phyloP scores from a whole-genome alignment of 2,113 vertebrate genomes.

The Saimiri boliviensis region DNA sequence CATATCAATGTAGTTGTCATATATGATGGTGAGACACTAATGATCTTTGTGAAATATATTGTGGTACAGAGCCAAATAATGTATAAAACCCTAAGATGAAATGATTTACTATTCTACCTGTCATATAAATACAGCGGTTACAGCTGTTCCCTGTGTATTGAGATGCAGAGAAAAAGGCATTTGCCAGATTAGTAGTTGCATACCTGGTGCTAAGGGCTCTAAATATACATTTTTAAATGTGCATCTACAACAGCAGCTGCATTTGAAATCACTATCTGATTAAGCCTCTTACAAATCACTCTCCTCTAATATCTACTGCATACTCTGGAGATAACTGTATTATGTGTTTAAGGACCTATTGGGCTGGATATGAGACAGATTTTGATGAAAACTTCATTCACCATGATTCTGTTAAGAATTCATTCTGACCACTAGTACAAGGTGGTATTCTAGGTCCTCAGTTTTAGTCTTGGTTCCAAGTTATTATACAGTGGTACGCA shows the following conservation, averaged over 20 bases:
- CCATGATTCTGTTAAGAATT: neutral
- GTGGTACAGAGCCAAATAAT: neutral
- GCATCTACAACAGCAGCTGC: neutral
- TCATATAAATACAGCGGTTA: neutral
- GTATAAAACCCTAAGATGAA: neutral
- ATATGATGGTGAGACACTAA: neutral
- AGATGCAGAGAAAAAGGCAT: neutral
- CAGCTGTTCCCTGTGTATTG: neutral
- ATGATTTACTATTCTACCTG: neutral
- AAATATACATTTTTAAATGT: neutral
- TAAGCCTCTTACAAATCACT: neutral
- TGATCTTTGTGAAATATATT: neutral
- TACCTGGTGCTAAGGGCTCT: neutral
- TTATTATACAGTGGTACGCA: neutral
- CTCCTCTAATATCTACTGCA: neutral
- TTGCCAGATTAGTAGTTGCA: neutral
- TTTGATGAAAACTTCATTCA: neutral
- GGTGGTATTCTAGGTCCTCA: neutral
- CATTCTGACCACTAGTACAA: neutral
- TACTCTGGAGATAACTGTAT: neutral
- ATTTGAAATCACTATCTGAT: neutral
- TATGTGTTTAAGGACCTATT: neutral
- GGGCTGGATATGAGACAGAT: neutral
- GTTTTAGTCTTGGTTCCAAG: neutral
- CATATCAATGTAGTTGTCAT: neutral